Evolutionary conservation across 2,113 vertebrate genomes (phyloP), one percentile per base, ranked within the genome.

Genomic region (Laticauda laticaudata): DNA sequence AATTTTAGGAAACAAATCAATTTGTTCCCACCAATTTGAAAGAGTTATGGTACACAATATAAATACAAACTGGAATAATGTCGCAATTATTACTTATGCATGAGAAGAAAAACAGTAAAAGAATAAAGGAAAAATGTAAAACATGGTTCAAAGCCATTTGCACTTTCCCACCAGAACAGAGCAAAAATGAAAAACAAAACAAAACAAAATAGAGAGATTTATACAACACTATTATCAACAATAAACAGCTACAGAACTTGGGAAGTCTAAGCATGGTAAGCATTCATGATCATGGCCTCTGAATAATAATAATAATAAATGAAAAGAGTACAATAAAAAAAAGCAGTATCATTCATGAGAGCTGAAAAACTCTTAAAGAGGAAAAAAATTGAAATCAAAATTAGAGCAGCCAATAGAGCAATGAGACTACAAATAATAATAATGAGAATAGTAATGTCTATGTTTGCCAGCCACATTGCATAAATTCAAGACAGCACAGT

Each of bases 381-480:
- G 89, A 96, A 97, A 95, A 96, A 95, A 91, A 90, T 93, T 86
- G 48, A 94, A 55, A 75, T 95, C 93, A 96, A 93, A 96, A 95
- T 97, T 53, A 97, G 96, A 97, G 96, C 98, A 97, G 96, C 97
- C 95, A 94, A 95, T 97, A 96, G 87, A 94, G 96, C 95, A 96
- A 98, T 98, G 98, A 98, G 93, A 96, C 97, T 97, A 92, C 96
- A 91, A 97, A 96, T 94, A 94, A 96, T 86, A 94, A 96, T 61
- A 90, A 90, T 34, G 81, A 96, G 75, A 94, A 95, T 91, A 89
- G 29, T 90, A 94, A 95, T 93, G 97, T 97, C 97, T 97, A 98
- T 98, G 98, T 98, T 98, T 98, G 98, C 97, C 98, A 98, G 98
- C 98, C 98, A 98, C 98, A 98, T 98, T 98, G 98, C 98, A 98